These are phyloP conservation scores for Nomada ruficornis DNA, from an alignment of 2,888 invertebrate species.

Conservation along the genomic window DNA sequence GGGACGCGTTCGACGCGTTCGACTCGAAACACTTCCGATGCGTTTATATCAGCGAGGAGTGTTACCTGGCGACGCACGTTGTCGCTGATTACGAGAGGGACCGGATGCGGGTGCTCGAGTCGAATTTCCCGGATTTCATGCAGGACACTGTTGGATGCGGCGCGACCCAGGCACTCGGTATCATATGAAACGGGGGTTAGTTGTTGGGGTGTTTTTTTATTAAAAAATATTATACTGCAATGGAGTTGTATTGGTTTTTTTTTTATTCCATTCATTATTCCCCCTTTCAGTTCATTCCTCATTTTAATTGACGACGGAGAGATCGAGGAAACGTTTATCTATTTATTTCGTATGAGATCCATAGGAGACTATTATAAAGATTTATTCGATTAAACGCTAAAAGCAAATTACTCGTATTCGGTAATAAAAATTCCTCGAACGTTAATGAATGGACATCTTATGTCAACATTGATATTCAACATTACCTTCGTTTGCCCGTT, in stretches of 20 bases:
- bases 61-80: conserved; percentile 87
- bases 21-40: conserved; percentile 84
- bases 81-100: conserved; percentile 86
- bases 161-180: conserved; percentile 85
- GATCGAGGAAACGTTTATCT: no score
- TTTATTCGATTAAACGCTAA: no score
- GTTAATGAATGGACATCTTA: no score
- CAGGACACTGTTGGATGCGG: conserved; percentile 88
- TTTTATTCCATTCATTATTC: not conserved
- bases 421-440: no score
- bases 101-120: conserved; percentile 87
- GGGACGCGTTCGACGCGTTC: conserved; percentile 86
- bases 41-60: conserved; percentile 85
- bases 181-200: conserved; percentile 67
- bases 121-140: conserved; percentile 88
- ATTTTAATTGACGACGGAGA: no score
- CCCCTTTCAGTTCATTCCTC: no score
- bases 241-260: no score
- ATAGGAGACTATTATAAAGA: no score
- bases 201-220: not conserved
- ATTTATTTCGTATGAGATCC: no score
- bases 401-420: no score
- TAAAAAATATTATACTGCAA: not conserved
- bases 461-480: no score
- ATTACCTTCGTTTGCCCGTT: no score